phyloP scores from a whole-genome alignment of 2,888 invertebrate species.

The Agrotis exclamationis region DNA sequence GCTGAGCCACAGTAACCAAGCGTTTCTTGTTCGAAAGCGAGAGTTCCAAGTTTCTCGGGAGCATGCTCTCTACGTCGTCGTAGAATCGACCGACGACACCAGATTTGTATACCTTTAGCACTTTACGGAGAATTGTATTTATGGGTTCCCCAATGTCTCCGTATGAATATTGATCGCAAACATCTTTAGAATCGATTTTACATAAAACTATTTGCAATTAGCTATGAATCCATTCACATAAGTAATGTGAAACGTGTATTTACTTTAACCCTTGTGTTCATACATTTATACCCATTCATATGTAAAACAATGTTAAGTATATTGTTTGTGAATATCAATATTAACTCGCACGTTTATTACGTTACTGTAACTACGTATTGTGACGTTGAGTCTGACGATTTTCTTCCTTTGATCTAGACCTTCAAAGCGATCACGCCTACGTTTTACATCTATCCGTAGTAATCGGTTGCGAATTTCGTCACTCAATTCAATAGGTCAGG shows the following conservation, averaged over 20 bases:
- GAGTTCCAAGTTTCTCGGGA: constrained; percentile 85
- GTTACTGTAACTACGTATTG: constrained; percentile 67
- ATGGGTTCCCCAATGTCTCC: constrained; percentile 1
- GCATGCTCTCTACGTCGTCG: constrained; percentile 75
- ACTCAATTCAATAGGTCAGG: constrained; percentile 79
- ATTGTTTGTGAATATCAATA: constrained; percentile 72
- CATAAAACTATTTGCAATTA: constrained; percentile 38
- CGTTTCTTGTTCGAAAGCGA: constrained; percentile 87
- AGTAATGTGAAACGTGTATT: constrained; percentile 43
- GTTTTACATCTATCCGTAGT: constrained; percentile 67
- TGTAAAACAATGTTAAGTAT: constrained; percentile 69
- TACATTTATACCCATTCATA: constrained; percentile 59
- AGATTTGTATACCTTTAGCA: constrained; percentile 67
- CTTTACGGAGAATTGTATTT: constrained; percentile 57
- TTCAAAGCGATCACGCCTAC: constrained; percentile 70
- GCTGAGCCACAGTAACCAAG: constrained; percentile 79
- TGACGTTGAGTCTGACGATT: constrained; percentile 67
- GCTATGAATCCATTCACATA: constrained; percentile 39
- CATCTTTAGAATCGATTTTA: constrained; percentile 11
- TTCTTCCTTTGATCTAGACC: constrained; percentile 70
- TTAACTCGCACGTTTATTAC: constrained; percentile 69
- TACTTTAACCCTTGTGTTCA: constrained; percentile 48
- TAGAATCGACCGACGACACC: constrained; percentile 73
- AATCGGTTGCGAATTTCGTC: constrained; percentile 75
- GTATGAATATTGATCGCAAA: constrained; percentile 28